Evolutionary conservation across 2,113 vertebrate species (phyloP).

Genomic region (Prunella fulvescens): DNA sequence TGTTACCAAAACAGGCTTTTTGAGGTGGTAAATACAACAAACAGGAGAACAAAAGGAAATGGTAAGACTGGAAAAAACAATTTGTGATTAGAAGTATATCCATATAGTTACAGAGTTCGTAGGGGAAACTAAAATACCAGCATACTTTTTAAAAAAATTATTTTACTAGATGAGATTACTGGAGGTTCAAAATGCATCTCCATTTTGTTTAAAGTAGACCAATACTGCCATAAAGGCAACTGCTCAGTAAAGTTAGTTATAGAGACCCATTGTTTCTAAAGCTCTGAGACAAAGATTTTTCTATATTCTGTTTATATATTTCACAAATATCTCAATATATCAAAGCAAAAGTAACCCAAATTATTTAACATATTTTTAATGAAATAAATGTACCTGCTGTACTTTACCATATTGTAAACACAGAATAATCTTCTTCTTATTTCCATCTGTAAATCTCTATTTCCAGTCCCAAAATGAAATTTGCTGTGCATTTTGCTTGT

Average conservation of each 20-base stretch:
- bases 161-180: neutral
- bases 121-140: neutral
- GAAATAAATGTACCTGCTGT: neutral
- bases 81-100: neutral
- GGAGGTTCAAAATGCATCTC: neutral
- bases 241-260: neutral
- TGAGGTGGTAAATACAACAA: neutral
- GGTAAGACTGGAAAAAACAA: neutral
- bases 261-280: neutral
- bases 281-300: neutral
- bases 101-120: neutral
- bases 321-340: neutral
- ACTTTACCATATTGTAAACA: neutral
- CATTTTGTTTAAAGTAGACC: neutral
- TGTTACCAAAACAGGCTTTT: neutral
- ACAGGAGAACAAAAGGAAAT: neutral
- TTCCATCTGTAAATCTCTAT: neutral
- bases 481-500: neutral
- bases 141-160: neutral
- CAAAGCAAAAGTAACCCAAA: constrained; percentile 7
- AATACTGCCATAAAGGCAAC: neutral
- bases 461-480: constrained; percentile 11
- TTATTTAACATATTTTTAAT: neutral
- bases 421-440: neutral
- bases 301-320: neutral